phyloP scores from a whole-genome alignment of 1,140 invertebrate species.

The Aphaenogaster ashmeadi region DNA sequence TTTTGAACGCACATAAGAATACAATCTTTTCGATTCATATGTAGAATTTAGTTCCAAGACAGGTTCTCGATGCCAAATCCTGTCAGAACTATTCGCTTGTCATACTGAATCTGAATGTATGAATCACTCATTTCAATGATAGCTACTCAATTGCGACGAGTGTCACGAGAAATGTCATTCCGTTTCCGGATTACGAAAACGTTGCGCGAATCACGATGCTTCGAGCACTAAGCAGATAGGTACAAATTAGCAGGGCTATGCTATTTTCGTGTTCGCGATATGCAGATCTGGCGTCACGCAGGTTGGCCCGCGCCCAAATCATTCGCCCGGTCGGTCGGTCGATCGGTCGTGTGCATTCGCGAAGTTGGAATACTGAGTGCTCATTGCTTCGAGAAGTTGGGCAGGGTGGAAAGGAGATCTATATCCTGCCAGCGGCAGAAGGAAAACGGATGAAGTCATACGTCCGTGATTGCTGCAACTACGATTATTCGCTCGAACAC shows the following conservation, averaged over 20 bases:
- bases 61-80: not conserved
- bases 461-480: not conserved
- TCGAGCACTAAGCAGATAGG: conserved; percentile 65
- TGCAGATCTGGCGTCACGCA: conserved; percentile 67
- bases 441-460: conserved; percentile 54
- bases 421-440: conserved; percentile 33
- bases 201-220: conserved; percentile 10
- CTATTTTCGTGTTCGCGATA: conserved; percentile 74
- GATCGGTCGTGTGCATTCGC: conserved; percentile 38
- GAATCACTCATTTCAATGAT: conserved; percentile 3
- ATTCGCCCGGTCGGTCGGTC: conserved; percentile 4
- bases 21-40: not conserved
- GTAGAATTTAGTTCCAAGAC: not conserved
- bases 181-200: conserved; percentile 67
- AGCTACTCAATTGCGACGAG: not conserved
- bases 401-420: conserved; percentile 32
- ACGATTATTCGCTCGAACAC: conserved; percentile 43
- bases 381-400: conserved; percentile 47
- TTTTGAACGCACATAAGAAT: not conserved
- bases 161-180: conserved; percentile 44
- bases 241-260: conserved; percentile 68
- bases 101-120: not conserved
- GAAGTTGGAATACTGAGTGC: conserved; percentile 55
- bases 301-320: conserved; percentile 72
- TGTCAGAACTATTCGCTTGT: not conserved